Evolutionary conservation across 1,140 invertebrate species (phyloP).

Genomic region (Lamellibrachia luymesi): DNA sequence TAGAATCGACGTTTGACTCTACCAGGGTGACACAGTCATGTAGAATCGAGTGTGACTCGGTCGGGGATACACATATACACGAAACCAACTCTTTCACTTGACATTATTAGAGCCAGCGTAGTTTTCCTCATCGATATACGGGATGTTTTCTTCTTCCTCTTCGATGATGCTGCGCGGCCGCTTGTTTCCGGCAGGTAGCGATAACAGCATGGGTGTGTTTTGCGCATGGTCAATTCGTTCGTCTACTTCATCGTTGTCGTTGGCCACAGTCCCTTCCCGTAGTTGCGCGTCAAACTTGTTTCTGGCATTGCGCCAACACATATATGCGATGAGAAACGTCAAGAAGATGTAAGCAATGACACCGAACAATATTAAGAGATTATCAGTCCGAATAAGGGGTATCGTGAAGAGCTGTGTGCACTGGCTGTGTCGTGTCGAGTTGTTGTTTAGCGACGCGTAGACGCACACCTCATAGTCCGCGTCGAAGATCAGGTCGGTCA

Average conservation of each 20-base stretch:
- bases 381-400: not conserved
- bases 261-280: not conserved
- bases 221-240: not conserved
- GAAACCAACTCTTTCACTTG: not conserved
- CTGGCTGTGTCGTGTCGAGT: not conserved
- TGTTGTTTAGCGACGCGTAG: not conserved
- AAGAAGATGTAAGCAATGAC: not conserved
- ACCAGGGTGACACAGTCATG: too few relatives aligned
- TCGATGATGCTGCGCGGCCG: not conserved
- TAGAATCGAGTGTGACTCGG: too few relatives aligned
- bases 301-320: not conserved
- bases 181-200: not conserved
- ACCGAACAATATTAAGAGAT: not conserved
- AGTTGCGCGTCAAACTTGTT: not conserved
- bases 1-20: too few relatives aligned
- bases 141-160: not conserved
- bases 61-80: not conserved
- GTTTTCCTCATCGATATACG: not conserved
- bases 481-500: not conserved
- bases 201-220: not conserved
- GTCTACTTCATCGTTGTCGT: not conserved
- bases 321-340: not conserved
- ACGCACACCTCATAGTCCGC: not conserved
- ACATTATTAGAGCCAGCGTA: not conserved
- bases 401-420: not conserved